Evolutionary conservation across 2,888 invertebrate species (phyloP), one percentile per base, ranked within the genome.

Genomic region (Philaethria dido): DNA sequence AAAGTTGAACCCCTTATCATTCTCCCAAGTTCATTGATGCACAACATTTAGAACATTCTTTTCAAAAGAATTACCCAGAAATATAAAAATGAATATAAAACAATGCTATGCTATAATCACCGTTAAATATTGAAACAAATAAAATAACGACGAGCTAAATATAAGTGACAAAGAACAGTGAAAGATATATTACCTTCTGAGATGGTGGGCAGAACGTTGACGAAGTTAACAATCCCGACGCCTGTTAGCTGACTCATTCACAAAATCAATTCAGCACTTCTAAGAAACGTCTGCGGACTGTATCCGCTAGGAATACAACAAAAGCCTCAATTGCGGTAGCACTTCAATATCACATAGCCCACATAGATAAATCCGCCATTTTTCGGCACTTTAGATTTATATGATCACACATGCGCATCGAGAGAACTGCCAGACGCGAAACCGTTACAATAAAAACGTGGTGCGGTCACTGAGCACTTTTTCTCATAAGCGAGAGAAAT

Each of bases 201-300:
- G 78, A 92, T 92, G 71, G 92, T 92, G 79, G 92, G 92, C 83
- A 92, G 84, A 85, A 89, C 91, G 91, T 89, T 92, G 84, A 91
- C 92, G 79, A 92, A 83, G 86, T 86, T 92, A 79, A 92, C 88
- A 83, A 92, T 91, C 78, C 92, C 92, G 82, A 90, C 92, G 86
- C 89, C 88, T 83, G 91, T 87, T 87, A 91, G 82, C 82, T 92
- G 92, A 92, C 91, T 92, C 92, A 92, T 92, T 92, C 92, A 92
- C 89, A 86, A 87, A 88, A 86, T 82, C 82, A 84, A 80, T 77
- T 75, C 71, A 79, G 79, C 78, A 81, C 80, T 85, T 84, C 80
- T 79, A 78, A 85, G 82, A 85, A 87, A 83, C 79, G 79, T 79
- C 76, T 78, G 79, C 79, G 77, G 82, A 78, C 75, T 77, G 75